Evolutionary conservation across 2,888 invertebrate species (phyloP).

Genomic region (Spialia ferax): DNA sequence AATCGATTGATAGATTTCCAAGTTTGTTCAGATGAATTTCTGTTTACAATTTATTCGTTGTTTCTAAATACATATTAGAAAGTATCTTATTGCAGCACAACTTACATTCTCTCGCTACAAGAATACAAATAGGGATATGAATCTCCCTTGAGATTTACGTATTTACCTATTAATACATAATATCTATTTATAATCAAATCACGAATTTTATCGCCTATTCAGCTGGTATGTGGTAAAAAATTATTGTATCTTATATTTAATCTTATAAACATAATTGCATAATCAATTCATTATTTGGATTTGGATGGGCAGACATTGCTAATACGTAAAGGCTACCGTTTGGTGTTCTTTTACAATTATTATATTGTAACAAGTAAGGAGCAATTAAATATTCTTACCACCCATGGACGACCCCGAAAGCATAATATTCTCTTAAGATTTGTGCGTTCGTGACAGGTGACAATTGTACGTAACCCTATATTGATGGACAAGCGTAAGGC

Average conservation of each 20-base stretch:
- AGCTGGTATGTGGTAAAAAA: conserved; percentile 37
- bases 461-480: conserved; percentile 55
- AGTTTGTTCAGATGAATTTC: not conserved
- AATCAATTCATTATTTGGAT: conserved; percentile 43
- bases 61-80: conserved; percentile 46
- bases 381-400: conserved; percentile 56
- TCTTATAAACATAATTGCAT: conserved; percentile 29
- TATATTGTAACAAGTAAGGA: conserved; percentile 51
- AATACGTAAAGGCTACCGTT: conserved; percentile 70
- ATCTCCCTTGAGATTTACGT: conserved; percentile 35
- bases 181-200: conserved; percentile 38
- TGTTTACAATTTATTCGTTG: conserved; percentile 56
- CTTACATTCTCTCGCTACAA: conserved; percentile 34
- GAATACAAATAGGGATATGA: conserved; percentile 34
- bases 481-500: conserved; percentile 54
- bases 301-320: conserved; percentile 41
- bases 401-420: conserved; percentile 73
- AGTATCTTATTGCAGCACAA: conserved; percentile 22
- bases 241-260: conserved; percentile 39
- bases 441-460: conserved; percentile 76
- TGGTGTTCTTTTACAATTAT: conserved; percentile 81
- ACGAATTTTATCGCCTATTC: conserved; percentile 36
- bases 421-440: conserved; percentile 60
- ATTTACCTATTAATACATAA: conserved; percentile 37
- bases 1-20: not conserved